Conservation (phyloP, 2,797 vertebrate species). For the Rhinophrynus dorsalis region DNA sequence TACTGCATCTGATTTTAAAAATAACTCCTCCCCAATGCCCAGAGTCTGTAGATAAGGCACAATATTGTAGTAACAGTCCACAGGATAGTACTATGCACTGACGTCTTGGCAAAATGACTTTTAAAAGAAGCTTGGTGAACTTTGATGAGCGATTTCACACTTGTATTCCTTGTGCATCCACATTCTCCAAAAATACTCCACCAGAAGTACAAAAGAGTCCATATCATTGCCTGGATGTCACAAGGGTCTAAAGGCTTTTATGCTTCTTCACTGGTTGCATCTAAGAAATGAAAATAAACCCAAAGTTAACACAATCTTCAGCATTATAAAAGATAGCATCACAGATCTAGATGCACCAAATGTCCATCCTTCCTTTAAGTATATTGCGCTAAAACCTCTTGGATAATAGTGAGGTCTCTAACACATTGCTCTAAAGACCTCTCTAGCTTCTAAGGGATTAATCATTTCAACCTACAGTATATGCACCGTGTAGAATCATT, state of each 20-base stretch:
- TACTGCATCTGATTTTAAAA: no score
- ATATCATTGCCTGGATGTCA: background rate
- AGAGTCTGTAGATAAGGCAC: slow-evolving; percentile 31
- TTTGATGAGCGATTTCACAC: background rate
- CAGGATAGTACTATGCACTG: background rate
- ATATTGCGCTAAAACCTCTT: no score
- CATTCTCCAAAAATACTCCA: background rate
- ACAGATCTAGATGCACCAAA: no score
- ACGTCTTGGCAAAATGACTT: slow-evolving; percentile 38
- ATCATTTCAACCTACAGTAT: no score
- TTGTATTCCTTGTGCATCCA: background rate
- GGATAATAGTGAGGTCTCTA: no score
- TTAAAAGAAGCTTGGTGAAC: background rate
- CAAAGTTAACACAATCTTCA: no score
- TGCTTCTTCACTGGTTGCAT: slow-evolving; percentile 7
- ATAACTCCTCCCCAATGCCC: background rate
- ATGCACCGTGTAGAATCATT: no score
- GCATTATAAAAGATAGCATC: no score
- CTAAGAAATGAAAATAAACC: background rate
- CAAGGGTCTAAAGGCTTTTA: background rate
- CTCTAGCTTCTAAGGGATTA: no score
- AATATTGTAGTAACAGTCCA: background rate
- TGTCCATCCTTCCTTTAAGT: no score
- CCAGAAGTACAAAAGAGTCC: slow-evolving; percentile 13
- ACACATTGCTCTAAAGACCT: no score